Base-by-base conservation (phyloP, 2,113 vertebrate genomes). In the Panthera tigris region DNA sequence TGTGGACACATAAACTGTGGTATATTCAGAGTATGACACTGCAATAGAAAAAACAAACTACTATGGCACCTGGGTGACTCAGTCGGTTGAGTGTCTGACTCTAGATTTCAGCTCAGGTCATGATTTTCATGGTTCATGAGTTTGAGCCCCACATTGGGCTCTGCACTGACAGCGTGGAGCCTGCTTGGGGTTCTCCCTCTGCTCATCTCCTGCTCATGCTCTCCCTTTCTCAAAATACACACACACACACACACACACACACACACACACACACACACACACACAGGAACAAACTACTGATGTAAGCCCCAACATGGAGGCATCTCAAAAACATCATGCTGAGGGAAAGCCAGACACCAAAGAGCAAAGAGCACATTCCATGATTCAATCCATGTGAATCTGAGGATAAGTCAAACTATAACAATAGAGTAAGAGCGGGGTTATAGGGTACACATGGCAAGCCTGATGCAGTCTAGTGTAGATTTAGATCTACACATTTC, bases 301-400 rank as follows among this genome's bases (percentile, higher is more conserved):
- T 3, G 2, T 1, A 74, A 50, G 19, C 48, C 8, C 21, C 21
- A 14, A 23, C 10, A 8, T 3, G 9, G 4, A 25, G 6, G 69
- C n/a, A 81, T 25, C 80, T 57, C 31, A 50, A 13, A 50, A 4
- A 39, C 21, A 61, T 31, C 21, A 15, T 1, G 50, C 15, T 21
- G 48, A 39, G 76, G 7, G 21, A 73, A 31, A 50, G 52, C 69
- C 57, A 29, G 84, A 61, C 21, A 6, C 13, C 3, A 79, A 14
- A 11, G 5, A 18, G 55, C 3, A 79, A 14, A 15, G 55, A 29
- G 25, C 7, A 36, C 7, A 12, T 6, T 39, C 21, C 27, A 6
- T 50, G 39, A 74, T n/a, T 74, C 41, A 78, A 63, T 25, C 15
- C 33, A 2, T 1, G 21, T 10, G 7, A 83, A 21, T 33, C 9